These are phyloP conservation scores for Alloscopus bannaensis DNA, from an alignment of 2,888 invertebrate genomes.

Conservation along the genomic window DNA sequence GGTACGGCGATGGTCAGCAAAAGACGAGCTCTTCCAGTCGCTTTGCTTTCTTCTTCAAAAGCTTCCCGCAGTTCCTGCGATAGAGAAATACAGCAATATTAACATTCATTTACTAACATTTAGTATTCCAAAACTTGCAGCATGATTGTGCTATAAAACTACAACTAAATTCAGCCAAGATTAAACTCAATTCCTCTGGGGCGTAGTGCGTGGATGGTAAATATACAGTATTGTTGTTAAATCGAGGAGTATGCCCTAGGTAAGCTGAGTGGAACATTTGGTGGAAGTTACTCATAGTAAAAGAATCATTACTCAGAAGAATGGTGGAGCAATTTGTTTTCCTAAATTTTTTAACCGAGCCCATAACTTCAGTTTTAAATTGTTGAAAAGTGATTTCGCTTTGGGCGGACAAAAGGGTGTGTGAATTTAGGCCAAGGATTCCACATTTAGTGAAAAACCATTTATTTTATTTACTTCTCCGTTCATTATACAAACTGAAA, in stretches of 20 bases:
- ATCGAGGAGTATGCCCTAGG: too few species aligned
- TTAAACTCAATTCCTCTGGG: neutral
- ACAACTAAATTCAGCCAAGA: neutral
- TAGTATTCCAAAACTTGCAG: too few species aligned
- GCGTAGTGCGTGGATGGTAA: neutral
- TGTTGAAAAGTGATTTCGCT: too few species aligned
- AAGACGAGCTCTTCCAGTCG: constrained; percentile 87
- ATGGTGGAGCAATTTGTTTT: too few species aligned
- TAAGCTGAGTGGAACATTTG: too few species aligned
- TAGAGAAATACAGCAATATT: neutral
- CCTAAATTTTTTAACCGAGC: too few species aligned
- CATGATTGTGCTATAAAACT: too few species aligned
- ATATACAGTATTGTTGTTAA: neutral
- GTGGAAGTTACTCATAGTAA: too few species aligned
- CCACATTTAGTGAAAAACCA: constrained; percentile 47
- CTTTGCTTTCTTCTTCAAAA: constrained; percentile 89
- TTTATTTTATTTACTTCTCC: constrained; percentile 1
- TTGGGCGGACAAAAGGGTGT: constrained; percentile 36
- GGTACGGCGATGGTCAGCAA: constrained; percentile 95
- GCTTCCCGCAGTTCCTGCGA: constrained; percentile 88
- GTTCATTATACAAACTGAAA: constrained; percentile 17
- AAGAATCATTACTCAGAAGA: too few species aligned
- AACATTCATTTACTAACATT: too few species aligned
- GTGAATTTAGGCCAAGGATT: constrained; percentile 60
- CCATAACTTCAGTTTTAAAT: too few species aligned